Base-by-base conservation (phyloP, 2,113 vertebrate genomes). In the Plectropomus leopardus region DNA sequence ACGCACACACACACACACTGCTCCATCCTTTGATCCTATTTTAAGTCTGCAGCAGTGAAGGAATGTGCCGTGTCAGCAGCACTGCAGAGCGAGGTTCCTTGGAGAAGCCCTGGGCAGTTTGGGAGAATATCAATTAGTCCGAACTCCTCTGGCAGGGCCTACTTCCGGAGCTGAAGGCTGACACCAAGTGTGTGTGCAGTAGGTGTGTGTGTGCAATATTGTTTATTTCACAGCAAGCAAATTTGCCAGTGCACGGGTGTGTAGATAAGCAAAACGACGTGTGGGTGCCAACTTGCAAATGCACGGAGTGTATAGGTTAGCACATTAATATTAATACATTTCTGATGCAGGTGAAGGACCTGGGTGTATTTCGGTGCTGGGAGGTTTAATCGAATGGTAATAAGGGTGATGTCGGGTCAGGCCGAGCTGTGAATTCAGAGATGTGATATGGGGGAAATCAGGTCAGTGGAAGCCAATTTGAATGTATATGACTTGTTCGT, bases 91-190 rank as follows among this genome's bases (percentile, higher is more conserved):
- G 87, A 91, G 86, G 40, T 83, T 92, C 92, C 89, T 91, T 53
- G 72, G 88, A 93, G 92, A 93, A 94, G 90, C 92, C 93, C 91
- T 64, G 80, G 86, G 86, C 86, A 79, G 64, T 83, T 84, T 88
- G 84, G 82, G 84, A 88, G 94, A 94, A 95, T 94, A 93, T 90
- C 83, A 95, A 95, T 92, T 89, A 93, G 87, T 86, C 77, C 72
- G 72, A 88, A 63, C 63, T 76, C 69, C 76, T 51, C 68, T 86
- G 76, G 86, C 82, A 88, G 50, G 58, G 28, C 84, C 89, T 69
- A 67, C 71, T 34, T 78, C 70, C 14, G 4, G 65, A 81, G 88
- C 57, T 73, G 76, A 85, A 72, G 76, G 77, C 83, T 74, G 73
- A 72, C 73, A 74, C n/a, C 23, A 3, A 28, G 60, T 16, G 32